Conservation (phyloP, 2,797 vertebrate genomes). For the Sebastolobus alascanus region DNA sequence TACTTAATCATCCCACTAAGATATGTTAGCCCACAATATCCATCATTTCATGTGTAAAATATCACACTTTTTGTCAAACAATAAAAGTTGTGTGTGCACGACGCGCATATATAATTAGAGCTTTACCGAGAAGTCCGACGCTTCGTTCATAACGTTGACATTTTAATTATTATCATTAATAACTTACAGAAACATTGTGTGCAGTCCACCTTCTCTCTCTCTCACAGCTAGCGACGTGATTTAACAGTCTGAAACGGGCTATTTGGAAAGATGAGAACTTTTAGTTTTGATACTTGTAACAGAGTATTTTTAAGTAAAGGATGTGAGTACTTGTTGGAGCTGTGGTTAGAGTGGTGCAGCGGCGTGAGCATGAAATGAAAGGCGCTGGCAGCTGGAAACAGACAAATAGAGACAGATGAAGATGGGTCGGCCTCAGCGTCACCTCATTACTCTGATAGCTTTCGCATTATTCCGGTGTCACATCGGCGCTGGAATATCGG, state of each 20-base stretch:
- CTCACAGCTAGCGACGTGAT: too few species aligned
- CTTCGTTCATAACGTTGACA: too few species aligned
- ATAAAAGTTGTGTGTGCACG: too few species aligned
- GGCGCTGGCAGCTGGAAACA: conserved; percentile 21
- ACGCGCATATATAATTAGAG: too few species aligned
- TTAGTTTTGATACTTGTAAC: background rate
- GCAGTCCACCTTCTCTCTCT: too few species aligned
- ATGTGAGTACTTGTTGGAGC: background rate
- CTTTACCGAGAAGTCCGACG: too few species aligned
- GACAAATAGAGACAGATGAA: conserved; percentile 68
- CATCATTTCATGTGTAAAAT: too few species aligned
- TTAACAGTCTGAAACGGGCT: background rate
- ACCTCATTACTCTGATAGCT: conserved; percentile 54
- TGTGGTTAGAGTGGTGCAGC: background rate
- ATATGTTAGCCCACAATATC: too few species aligned
- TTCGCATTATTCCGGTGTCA: conserved; percentile 53
- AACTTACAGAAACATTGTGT: too few species aligned
- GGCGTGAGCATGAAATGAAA: conserved; percentile 26
- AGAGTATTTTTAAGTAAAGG: background rate
- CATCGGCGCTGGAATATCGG: conserved; percentile 53
- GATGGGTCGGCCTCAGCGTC: conserved; percentile 22
- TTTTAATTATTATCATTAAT: too few species aligned
- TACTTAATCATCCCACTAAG: too few species aligned
- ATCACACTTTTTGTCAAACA: too few species aligned
- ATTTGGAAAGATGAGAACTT: background rate